Conservation (phyloP, 2,113 vertebrate genomes). For the Fregata magnificens region DNA sequence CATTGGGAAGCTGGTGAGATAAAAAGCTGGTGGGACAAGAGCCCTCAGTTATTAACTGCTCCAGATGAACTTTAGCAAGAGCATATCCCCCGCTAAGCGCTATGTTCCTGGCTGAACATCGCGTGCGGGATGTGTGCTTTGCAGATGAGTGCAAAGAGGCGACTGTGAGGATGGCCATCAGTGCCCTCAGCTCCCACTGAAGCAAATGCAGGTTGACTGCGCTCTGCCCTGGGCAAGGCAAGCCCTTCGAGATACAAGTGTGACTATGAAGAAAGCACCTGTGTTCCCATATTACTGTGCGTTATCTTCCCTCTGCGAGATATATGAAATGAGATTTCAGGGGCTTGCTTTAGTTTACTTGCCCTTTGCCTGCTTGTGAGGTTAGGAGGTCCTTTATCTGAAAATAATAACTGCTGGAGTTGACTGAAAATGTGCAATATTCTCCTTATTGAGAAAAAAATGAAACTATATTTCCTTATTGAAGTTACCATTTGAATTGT, state of each 20-base stretch:
- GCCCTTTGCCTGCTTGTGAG: neutral
- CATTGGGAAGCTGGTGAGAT: neutral
- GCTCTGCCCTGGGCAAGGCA: neutral
- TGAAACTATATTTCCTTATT: neutral
- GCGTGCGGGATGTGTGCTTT: neutral
- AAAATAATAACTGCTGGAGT: neutral
- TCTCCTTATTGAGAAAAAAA: neutral
- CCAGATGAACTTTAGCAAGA: neutral
- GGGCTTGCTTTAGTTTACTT: neutral
- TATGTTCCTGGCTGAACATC: fast-evolving
- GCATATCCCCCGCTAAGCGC: fast-evolving
- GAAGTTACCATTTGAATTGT: neutral
- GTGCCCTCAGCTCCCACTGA: neutral
- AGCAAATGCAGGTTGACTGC: neutral
- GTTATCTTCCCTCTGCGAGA: neutral
- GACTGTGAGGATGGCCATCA: neutral
- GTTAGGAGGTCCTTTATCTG: neutral
- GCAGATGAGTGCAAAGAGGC: neutral
- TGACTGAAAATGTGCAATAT: neutral
- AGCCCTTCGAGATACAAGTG: neutral
- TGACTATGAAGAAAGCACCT: neutral
- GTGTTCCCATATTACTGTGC: neutral
- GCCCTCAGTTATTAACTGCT: neutral
- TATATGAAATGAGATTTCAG: neutral
- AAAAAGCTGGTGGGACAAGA: neutral